Evolutionary conservation across 2,797 vertebrate species (phyloP).

Genomic region (Poecilia velifera): DNA sequence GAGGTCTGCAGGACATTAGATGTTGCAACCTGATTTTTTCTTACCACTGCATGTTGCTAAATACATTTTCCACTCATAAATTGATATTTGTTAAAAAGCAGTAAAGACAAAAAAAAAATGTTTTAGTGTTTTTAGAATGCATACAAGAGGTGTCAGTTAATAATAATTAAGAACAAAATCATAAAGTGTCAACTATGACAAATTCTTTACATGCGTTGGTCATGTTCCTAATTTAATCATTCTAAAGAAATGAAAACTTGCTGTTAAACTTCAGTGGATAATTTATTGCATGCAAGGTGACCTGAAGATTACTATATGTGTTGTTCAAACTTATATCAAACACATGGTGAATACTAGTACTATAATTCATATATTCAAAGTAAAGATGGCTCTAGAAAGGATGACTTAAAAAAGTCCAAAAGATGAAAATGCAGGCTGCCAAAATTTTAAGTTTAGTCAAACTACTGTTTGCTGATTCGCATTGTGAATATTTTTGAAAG

Average conservation of each 20-base stretch:
- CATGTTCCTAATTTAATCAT: neutral
- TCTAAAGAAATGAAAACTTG: neutral
- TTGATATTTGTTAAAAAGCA: neutral
- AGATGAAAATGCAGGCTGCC: neutral
- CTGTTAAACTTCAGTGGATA: neutral
- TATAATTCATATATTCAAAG: conserved; percentile 22
- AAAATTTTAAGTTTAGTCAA: neutral
- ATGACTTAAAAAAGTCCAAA: neutral
- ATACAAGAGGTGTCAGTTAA: neutral
- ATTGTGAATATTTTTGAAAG: neutral
- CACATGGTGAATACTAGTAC: neutral
- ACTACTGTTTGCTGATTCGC: neutral
- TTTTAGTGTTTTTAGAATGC: neutral
- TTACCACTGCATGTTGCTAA: neutral
- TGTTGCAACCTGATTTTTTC: neutral
- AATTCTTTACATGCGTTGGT: neutral
- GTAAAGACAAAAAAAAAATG: neutral
- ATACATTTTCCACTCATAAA: neutral
- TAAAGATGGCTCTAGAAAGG: neutral
- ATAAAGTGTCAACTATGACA: neutral
- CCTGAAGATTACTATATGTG: conserved; percentile 33
- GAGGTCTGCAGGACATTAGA: neutral
- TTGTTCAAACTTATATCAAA: conserved; percentile 36
- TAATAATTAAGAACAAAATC: neutral
- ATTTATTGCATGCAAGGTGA: neutral